These are phyloP conservation scores for Betta splendens DNA, from an alignment of 2,797 vertebrate genomes.

Conservation along the genomic window DNA sequence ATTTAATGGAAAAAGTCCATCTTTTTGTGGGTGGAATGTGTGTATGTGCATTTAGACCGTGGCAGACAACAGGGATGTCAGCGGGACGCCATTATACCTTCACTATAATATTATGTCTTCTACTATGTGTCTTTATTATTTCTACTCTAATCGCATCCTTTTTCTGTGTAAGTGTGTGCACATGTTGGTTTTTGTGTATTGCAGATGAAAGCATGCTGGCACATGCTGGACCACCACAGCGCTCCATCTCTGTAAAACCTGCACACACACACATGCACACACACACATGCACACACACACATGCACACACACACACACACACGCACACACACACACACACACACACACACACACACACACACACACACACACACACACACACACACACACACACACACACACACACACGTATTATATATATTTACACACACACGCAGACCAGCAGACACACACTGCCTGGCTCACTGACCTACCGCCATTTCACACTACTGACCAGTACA, in stretches of 20 bases:
- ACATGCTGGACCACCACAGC: conserved; percentile 44
- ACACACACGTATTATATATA: conserved; percentile 19
- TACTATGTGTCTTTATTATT: conserved; percentile 52
- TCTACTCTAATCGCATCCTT: conserved; percentile 53
- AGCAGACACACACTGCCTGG: conserved; percentile 43
- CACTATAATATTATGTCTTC: conserved; percentile 53
- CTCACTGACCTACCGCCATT: conserved; percentile 80
- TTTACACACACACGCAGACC: conserved; percentile 21
- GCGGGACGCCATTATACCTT: conserved; percentile 58
- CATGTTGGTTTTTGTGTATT: conserved; percentile 36
- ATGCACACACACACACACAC: conserved; percentile 20
- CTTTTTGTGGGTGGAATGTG: conserved; percentile 53
- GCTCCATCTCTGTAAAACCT: conserved; percentile 34
- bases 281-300: conserved; percentile 32
- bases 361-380: conserved; percentile 12
- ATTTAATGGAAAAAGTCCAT: conserved; percentile 72
- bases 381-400: conserved; percentile 31
- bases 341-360: conserved; percentile 25
- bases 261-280: conserved; percentile 36
- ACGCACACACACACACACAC: conserved; percentile 26
- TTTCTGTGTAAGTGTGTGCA: not conserved
- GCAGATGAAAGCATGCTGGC: conserved; percentile 54
- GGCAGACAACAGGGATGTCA: conserved; percentile 57
- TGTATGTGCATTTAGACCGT: conserved; percentile 18
- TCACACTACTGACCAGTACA: conserved; percentile 85